These are phyloP conservation scores for Terebella lapidaria DNA, from an alignment of 2,888 invertebrate species.

Conservation along the genomic window DNA sequence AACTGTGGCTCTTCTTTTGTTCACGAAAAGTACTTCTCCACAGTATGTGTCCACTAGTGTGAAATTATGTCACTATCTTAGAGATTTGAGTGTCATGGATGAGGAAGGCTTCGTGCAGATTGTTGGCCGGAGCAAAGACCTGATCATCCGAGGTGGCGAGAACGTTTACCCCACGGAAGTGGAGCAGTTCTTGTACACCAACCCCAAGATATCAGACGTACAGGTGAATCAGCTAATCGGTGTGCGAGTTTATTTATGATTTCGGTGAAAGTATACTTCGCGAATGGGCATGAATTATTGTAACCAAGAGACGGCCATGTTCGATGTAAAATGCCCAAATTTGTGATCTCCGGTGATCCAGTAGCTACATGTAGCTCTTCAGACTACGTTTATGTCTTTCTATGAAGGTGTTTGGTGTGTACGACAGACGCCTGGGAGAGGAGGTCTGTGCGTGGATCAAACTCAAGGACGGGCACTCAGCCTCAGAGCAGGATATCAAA, in stretches of 20 bases:
- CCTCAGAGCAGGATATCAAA: conserved; percentile 62
- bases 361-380: too few species aligned
- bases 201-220: conserved; percentile 69
- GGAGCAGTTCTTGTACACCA: conserved; percentile 70
- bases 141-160: conserved; percentile 76
- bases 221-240: conserved; percentile 60
- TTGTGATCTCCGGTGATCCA: too few species aligned
- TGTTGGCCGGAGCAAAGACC: conserved; percentile 72
- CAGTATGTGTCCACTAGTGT: too few species aligned
- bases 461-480: conserved; percentile 57
- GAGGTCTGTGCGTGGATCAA: conserved; percentile 60
- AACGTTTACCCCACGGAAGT: conserved; percentile 77
- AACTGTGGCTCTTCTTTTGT: too few species aligned
- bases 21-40: too few species aligned
- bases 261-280: too few species aligned
- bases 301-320: too few species aligned
- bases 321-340: too few species aligned
- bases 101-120: conserved; percentile 68
- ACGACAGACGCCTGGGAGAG: conserved; percentile 73
- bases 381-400: too few species aligned
- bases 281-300: too few species aligned
- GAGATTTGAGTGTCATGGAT: conserved; percentile 67
- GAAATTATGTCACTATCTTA: too few species aligned
- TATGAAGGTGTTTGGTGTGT: conserved; percentile 60
- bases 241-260: too few species aligned